Evolutionary conservation across 2,113 vertebrate genomes (phyloP), one percentile per base, ranked within the genome.

Genomic region (Scomber japonicus): DNA sequence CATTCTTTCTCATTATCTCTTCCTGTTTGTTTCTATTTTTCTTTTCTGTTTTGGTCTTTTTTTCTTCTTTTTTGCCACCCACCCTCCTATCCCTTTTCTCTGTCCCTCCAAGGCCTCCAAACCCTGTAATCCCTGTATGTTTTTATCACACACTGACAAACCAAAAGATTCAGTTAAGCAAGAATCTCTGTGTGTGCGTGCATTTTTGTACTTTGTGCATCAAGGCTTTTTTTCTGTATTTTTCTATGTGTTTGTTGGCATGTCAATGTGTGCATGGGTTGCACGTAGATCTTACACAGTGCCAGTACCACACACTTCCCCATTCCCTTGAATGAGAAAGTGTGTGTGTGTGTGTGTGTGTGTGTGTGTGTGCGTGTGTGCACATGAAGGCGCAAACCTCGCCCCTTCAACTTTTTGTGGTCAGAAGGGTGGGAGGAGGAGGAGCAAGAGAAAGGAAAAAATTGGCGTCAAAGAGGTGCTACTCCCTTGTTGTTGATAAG

Each of bases 91-190:
- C 16, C 31, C 53, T 3, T 50, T 55, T 48, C 8, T 15, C 53
- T 7, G 9, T 60, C 50, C 21, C 72, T 45, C 40, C 0, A 9
- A 70, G 60, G 59, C 80, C 54, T 65, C 57, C 35, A 74, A 79
- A 81, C 53, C 31, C 66, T 66, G 45, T 53, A 77, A 80, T 79
- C 67, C 35, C 35, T 65, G 51, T 62, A 46, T 86, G 63, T 86
- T 89, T 85, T 75, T 66, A 49, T 76, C 78, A 49, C 81, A 78
- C 67, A 65, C 54, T 76, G 80, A 82, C 77, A 88, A 88, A 86
- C 62, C 69, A 78, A 35, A 84, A 63, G 75, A 81, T 64, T 51
- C 60, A 88, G 79, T 86, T 57, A n/a, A 55, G 64, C 31, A 79
- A 86, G 74, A 82, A 89, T 88, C 49, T 79, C 61, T 49, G 27